These are phyloP conservation scores for Zaprionus bogoriensis DNA, from an alignment of 2,888 invertebrate species.

Conservation along the genomic window DNA sequence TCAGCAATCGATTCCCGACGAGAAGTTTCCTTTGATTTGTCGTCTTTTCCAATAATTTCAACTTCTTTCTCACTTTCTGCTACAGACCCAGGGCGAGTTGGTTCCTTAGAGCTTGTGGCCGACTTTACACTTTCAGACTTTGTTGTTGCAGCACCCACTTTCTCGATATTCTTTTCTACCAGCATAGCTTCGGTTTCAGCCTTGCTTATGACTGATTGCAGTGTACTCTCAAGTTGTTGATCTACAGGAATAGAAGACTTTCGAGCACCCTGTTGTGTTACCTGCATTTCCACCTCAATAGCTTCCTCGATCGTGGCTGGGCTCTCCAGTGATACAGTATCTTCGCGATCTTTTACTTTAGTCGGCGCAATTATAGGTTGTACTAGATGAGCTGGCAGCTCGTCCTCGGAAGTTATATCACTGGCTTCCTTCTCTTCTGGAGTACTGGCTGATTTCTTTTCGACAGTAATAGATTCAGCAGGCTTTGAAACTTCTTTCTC, in stretches of 20 bases:
- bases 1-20: constrained; percentile 13
- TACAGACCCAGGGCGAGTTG: constrained; percentile 42
- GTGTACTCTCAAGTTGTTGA: constrained; percentile 4
- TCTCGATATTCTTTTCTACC: constrained; percentile 28
- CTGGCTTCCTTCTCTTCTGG: constrained; percentile 79
- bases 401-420: constrained; percentile 83
- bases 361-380: constrained; percentile 42
- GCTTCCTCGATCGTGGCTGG: constrained; percentile 82
- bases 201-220: neutral
- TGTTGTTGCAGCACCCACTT: neutral
- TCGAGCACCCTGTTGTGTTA: constrained; percentile 47
- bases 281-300: constrained; percentile 79
- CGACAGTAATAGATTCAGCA: constrained; percentile 6
- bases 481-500: neutral
- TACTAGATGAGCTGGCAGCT: constrained; percentile 73
- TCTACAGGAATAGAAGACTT: constrained; percentile 28
- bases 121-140: constrained; percentile 25
- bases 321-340: constrained; percentile 79
- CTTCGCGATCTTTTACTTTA: constrained; percentile 74
- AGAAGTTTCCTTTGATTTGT: constrained; percentile 11
- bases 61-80: constrained; percentile 7
- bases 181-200: constrained; percentile 7
- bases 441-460: constrained; percentile 65
- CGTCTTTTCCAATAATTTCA: constrained; percentile 5
- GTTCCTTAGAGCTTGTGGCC: constrained; percentile 25